Evolutionary conservation across 2,888 invertebrate genomes (phyloP), one percentile per base, ranked within the genome.

Genomic region (Cryptosula pallasiana): DNA sequence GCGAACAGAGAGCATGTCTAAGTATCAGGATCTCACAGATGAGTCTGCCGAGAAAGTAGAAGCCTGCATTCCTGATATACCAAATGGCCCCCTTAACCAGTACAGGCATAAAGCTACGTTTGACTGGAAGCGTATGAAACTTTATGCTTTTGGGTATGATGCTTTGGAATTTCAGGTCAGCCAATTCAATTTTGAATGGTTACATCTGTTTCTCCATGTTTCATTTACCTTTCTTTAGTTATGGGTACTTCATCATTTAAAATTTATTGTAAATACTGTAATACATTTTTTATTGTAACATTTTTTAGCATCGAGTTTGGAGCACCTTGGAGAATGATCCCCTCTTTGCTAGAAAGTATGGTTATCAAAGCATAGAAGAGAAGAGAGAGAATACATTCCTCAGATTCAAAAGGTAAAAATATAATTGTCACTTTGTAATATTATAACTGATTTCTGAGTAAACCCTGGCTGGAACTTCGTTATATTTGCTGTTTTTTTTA

Each of bases 81-180:
- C 85, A 35, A 75, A 81, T 23, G 92, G 93, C 73, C 93, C 94
- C 5, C 86, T 95, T 76, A 92, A 92, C 81, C 85, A 80, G 0
- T 95, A 92, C 83, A 89, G 95, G 77, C 90, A 89, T 77, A 88
- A 88, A 76, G 91, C 93, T 0, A 89, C 90, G 23, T 95, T 95
- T 80, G 89, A 93, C 82, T 95, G 94, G 93, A 94, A 93, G 84
- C 88, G 89, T 75, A 88, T 96, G 84, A 91, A 91, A 81, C 81
- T 92, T 58, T 88, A 92, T 72, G 87, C 95, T 74, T 93, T 94
- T 82, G 92, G 91, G 76, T 90, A 91, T 79, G 90, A 91, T 71
- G 86, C 89, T 75, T 84, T 94, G 36, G 88, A 89, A 81, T 89
- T 91, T 74, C 93, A 94, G 90, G 95, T 94, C 78, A n/a, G n/a